Base-by-base conservation (phyloP, 2,113 vertebrate genomes). In the Oncorhynchus tshawytscha region DNA sequence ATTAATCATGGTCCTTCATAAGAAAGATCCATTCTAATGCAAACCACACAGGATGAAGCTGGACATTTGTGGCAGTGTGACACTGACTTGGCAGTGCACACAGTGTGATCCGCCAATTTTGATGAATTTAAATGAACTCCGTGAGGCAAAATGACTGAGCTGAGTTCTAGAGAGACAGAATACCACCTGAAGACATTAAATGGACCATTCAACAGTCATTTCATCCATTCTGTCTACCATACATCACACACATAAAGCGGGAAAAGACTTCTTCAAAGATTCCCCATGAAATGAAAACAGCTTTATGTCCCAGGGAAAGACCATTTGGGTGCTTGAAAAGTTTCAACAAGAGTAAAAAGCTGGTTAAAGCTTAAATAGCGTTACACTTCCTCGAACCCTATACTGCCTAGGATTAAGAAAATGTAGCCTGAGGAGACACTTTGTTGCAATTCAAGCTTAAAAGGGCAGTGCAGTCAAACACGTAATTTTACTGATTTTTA, bases 281-380 rank as follows among this genome's bases (percentile, higher is more conserved):
- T 5, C 25, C 8, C n/a, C 31, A 7, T 67, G 18, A 68, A 54
- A 65, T 62, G 16, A n/a, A 69, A 34, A 59, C 8, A 57, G 75
- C 34, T 68, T 65, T 22, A 69, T 69, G 67, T 45, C 67, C 15
- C 59, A 20, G 60, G 18, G 6, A 51, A 11, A 68, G 18, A 25
- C 20, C 13, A 59, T 25, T 74, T 9, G 22, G 27, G 60, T 29
- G 11, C 29, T 20, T 34, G 48, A 67, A n/a, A 34, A 59, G 3
- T 29, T 39, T 57, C 39, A 73, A 59, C 57, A 67, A 82, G 62
- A 16, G 16, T 51, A 3, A 70, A 70, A 67, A 8, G 57, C 25
- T 22, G 25, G 8, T 48, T 15, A 59, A n/a, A 69, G 20, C 27
- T 34, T 69, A 69, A 69, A 45, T 4, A 45, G 67, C 67, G 20